Evolutionary conservation across 1,140 invertebrate genomes (phyloP), one percentile per base, ranked within the genome.

Genomic region (Drosophila hydei): DNA sequence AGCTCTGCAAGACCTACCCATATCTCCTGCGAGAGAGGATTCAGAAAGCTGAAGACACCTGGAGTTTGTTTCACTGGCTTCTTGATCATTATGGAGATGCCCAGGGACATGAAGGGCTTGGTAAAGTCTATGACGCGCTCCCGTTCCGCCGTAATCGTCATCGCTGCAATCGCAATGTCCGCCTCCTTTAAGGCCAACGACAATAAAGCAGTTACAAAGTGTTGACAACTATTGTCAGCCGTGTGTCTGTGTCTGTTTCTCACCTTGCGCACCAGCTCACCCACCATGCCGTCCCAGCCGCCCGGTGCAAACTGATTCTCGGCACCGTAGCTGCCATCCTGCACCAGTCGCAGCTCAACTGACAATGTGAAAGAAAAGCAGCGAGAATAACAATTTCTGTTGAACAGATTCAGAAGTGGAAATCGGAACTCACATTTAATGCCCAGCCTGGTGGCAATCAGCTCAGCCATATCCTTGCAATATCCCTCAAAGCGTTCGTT

Each of bases 91-190:
- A 99, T 99, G 64, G 97, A 98, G 83, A 99, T 98, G 51, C 98
- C 98, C 7, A 99, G 93, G 4, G 98, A 98, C 95, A 99, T 97
- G 92, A 99, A 99, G 1, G 99, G 98, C 92, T 99, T 99, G 70
- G 96, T 99, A 79, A 97, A 97, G 92, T 99, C 98, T 55, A 99
- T 97, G 14, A 99, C 97, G 77, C 97, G 93, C 93, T 99, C 98
- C 16, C 99, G 93, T 81, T 98, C 96, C 23, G 96, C 95, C 6
- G 97, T 99, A 76, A 99, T 98, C 4, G 98, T 99, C 92, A 99
- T 94, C 1, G 98, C 96, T 4, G 98, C 97, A 25, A 99, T 97
- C 0, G 97, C 97, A 72, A 99, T 95, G 91, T 99, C 98, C 0
- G 98, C 98, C 93, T 98, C 97, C 97, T 99, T 91, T 92, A 36